Evolutionary conservation across 2,113 vertebrate genomes (phyloP).

Genomic region (Eulemur rufifrons): DNA sequence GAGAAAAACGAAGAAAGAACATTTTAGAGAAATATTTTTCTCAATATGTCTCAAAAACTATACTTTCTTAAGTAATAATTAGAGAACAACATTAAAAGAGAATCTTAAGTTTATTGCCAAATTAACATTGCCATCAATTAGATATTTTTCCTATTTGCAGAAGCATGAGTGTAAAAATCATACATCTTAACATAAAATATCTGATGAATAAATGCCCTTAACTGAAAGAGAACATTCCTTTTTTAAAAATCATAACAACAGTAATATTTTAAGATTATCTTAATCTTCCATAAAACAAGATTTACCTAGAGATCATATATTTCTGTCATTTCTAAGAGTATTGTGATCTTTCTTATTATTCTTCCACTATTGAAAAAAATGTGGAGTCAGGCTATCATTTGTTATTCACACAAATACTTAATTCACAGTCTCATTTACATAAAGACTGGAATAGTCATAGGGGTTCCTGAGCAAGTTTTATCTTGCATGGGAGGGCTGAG

Average conservation of each 20-base stretch:
- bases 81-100: neutral
- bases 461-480: conserved; percentile 35
- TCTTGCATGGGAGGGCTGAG: conserved; percentile 28
- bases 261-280: conserved; percentile 8
- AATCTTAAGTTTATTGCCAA: neutral
- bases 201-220: neutral
- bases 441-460: neutral
- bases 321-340: conserved; percentile 9
- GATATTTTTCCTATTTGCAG: neutral
- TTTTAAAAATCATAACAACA: neutral
- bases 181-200: conserved; percentile 18
- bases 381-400: neutral
- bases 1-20: neutral
- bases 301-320: neutral
- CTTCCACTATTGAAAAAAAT: neutral
- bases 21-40: conserved; percentile 29
- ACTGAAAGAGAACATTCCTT: conserved; percentile 2
- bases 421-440: neutral
- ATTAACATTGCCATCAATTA: neutral
- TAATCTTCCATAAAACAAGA: conserved; percentile 31
- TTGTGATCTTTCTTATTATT: neutral
- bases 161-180: neutral
- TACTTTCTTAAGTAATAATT: neutral
- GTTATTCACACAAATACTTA: conserved; percentile 10
- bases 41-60: neutral